Evolutionary conservation across 2,797 vertebrate species (phyloP).

Genomic region (Coracias cyanogaster): DNA sequence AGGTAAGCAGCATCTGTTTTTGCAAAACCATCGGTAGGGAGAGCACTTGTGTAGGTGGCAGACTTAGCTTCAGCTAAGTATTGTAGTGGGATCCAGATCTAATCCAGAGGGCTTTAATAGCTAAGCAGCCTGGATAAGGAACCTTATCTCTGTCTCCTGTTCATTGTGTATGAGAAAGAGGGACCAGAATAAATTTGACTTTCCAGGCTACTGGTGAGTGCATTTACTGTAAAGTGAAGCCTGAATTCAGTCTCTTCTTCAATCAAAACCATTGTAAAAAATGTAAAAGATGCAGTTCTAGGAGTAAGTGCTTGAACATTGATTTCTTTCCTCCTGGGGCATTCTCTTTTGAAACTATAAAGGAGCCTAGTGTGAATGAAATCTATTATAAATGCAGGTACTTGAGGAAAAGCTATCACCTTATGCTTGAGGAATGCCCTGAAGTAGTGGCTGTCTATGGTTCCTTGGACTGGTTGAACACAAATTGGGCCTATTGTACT

Average conservation of each 20-base stretch:
- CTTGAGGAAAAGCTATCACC: not conserved
- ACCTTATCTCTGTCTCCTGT: not conserved
- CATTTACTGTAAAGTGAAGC: not conserved
- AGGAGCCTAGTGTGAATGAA: not conserved
- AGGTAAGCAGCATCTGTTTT: not conserved
- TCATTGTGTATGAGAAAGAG: not conserved
- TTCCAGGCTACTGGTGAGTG: not conserved
- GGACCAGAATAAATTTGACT: not conserved
- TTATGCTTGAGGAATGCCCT: not conserved
- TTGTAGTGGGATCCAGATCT: not conserved
- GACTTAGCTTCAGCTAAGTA: not conserved
- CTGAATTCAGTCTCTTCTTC: not conserved
- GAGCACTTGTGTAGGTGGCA: not conserved
- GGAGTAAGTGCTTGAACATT: not conserved
- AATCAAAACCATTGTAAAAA: not conserved
- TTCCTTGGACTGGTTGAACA: not conserved
- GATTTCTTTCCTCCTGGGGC: not conserved
- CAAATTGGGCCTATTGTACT: not conserved
- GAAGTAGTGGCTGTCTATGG: not conserved
- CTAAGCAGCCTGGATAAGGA: not conserved
- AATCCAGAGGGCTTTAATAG: not conserved
- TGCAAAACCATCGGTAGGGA: not conserved
- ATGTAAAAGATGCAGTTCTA: not conserved
- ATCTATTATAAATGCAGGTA: not conserved
- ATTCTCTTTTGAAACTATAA: not conserved